A percentile compares a stretch with the other conserved stretches of the same genome.
phyloP scores from a whole-genome alignment of 2,797 vertebrate genomes.

The Menidia menidia region DNA sequence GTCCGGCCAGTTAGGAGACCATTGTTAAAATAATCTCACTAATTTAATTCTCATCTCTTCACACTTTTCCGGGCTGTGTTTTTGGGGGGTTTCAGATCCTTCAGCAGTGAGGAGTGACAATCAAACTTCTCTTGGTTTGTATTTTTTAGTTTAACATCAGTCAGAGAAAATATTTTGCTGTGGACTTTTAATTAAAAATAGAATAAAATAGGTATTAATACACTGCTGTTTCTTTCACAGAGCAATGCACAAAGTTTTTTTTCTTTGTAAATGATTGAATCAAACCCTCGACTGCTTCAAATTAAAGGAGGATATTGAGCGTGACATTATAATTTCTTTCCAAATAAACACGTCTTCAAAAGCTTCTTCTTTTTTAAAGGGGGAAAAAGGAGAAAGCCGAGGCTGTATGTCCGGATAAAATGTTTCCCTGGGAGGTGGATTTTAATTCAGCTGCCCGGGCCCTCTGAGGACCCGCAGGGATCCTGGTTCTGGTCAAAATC shows the following conservation, averaged over 20 bases:
- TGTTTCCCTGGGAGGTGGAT: not conserved
- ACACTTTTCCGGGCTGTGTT: conserved; percentile 3
- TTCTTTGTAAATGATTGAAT: not conserved
- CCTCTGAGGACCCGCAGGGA: conserved; percentile 19
- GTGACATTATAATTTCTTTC: not conserved
- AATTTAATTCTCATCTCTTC: conserved; percentile 56
- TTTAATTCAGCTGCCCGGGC: not conserved
- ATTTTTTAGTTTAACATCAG: not conserved
- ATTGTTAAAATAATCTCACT: conserved; percentile 55
- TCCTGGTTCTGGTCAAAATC: conserved; percentile 15
- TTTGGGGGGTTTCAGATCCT: not conserved
- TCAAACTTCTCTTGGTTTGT: not conserved
- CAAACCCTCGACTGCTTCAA: not conserved
- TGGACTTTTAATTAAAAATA: not conserved
- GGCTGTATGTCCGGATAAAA: not conserved
- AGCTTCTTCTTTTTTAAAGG: not conserved
- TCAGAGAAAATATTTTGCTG: not conserved
- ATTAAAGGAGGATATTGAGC: no score
- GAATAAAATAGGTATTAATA: not conserved
- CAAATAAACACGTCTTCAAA: not conserved
- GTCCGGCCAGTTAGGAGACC: conserved; percentile 37
- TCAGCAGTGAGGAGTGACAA: not conserved
- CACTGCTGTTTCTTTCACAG: no score
- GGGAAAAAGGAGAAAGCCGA: not conserved
- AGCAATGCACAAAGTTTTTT: no score